Base-by-base conservation (phyloP, 1,140 invertebrate genomes). In the Procambarus clarkii region DNA sequence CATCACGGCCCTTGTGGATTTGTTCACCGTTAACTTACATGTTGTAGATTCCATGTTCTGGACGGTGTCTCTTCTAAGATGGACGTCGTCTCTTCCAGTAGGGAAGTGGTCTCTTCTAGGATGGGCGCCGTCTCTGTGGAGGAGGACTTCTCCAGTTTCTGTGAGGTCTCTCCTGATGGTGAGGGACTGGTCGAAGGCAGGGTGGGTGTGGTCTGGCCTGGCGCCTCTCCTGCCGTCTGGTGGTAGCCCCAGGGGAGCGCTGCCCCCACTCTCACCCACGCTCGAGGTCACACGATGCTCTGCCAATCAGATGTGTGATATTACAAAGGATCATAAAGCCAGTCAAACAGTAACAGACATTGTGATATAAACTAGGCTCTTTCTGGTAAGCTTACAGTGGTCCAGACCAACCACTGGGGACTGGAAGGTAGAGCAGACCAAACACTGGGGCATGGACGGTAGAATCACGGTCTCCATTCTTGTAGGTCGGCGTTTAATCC, bases 41-140 rank as follows among this genome's bases (percentile, higher is more conserved):
- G 86, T 88, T 15, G 79, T 88, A 45, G 86, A 88, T 46, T 82
- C 86, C 34, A 81, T 60, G 45, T n/a, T 48, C 13, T 83, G 34
- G 24, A 15, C 8, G 60, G 0, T 11, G 18, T 64, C 60, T 64
- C 60, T 64, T 18, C 60, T 18, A 18, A 18, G 4, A 18, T 64
- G 13, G 18, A 18, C 18, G 13, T 18, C 13, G 60, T 64, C 60
- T 64, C 21, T 64, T 21, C 60, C 18, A 64, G 60, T 64, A 18
- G 13, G 18, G 60, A 18, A 4, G 18, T 64, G 13, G 60, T 64
- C 60, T 64, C 21, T 21, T 15, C 3, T 15, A 64, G 60, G 3
- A 18, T 64, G 5, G 4, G 60, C 21, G 18, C 13, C 8, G 54
- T 58, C 54, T 58, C 54, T 58, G 64, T 69, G 64, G 64, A 18